phyloP scores from a whole-genome alignment of 2,797 vertebrate genomes.

The Tolypeutes matacus region DNA sequence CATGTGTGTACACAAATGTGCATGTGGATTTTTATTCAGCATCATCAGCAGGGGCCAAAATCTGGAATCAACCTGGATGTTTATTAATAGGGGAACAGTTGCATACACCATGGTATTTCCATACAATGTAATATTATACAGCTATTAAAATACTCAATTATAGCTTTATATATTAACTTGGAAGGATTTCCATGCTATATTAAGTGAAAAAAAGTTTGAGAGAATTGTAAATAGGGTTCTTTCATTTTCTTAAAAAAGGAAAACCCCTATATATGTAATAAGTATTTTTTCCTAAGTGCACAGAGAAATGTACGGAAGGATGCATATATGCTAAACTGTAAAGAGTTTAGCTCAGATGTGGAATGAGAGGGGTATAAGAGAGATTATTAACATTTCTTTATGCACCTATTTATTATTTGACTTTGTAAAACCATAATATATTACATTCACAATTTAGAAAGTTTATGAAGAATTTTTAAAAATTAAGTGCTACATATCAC shows the following conservation, averaged over 20 bases:
- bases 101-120: neutral
- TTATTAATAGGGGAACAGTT: neutral
- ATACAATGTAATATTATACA: neutral
- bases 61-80: neutral
- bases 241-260: neutral
- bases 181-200: neutral
- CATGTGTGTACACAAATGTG: neutral
- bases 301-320: neutral
- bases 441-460: slow-evolving; percentile 5
- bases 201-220: neutral
- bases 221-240: neutral
- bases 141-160: slow-evolving; percentile 25
- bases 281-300: neutral
- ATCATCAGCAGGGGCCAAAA: neutral
- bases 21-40: neutral
- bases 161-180: neutral
- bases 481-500: neutral
- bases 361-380: neutral
- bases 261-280: neutral
- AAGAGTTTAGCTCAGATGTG: neutral
- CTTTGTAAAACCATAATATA: neutral
- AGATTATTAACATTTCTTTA: slow-evolving; percentile 11
- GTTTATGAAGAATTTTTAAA: neutral
- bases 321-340: neutral
- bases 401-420: neutral